phyloP scores from a whole-genome alignment of 92 coral and sea anemone genomes.

The Desmophyllum pertusum region DNA sequence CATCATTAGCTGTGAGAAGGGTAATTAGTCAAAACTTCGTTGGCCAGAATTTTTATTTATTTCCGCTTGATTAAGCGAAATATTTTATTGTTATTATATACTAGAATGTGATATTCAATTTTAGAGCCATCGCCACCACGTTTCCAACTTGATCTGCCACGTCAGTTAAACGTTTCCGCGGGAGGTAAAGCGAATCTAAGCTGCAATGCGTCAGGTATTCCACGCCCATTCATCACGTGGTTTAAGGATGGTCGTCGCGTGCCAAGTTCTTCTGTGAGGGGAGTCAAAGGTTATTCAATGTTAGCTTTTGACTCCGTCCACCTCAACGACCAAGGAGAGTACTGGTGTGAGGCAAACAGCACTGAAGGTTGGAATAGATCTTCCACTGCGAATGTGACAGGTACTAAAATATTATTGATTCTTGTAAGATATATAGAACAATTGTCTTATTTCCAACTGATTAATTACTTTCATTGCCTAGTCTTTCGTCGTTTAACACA shows the following conservation, averaged over 20 bases:
- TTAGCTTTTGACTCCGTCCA: conserved; percentile 32
- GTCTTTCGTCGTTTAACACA: too few species aligned
- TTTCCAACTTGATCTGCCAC: conserved; percentile 3
- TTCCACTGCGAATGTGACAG: not conserved
- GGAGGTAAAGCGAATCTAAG: conserved; percentile 10
- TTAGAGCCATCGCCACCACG: conserved; percentile 14
- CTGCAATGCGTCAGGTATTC: conserved; percentile 34
- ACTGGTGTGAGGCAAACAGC: conserved; percentile 61
- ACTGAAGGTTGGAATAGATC: conserved; percentile 40
- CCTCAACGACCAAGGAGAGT: conserved; percentile 30
- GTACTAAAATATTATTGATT: not conserved
- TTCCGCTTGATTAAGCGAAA: too few species aligned
- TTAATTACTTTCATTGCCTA: too few species aligned
- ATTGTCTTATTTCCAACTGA: too few species aligned
- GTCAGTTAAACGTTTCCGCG: too few species aligned
- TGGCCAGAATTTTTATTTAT: too few species aligned
- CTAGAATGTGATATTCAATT: not conserved
- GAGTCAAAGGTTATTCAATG: conserved; percentile 7
- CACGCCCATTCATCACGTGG: conserved; percentile 39
- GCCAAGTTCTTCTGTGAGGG: not conserved
- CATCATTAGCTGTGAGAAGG: too few species aligned
- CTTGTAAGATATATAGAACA: too few species aligned
- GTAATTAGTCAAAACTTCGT: too few species aligned
- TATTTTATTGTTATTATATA: too few species aligned
- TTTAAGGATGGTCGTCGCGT: conserved; percentile 12